Base-by-base conservation (phyloP, 2,797 vertebrate genomes). In the Nyctalus aviator region DNA sequence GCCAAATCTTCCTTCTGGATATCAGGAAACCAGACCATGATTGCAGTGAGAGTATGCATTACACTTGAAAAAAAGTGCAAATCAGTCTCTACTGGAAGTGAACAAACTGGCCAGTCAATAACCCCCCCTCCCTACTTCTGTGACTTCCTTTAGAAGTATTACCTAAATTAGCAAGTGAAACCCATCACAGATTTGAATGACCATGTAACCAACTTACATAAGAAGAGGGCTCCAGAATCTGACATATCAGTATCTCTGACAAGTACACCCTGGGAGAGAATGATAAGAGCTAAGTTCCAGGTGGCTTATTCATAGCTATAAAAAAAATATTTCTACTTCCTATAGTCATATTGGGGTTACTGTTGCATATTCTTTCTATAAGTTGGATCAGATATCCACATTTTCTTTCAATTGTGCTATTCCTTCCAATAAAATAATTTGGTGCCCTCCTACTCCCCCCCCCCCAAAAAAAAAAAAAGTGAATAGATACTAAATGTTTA, bases 151-250 rank as follows among this genome's bases (percentile, higher is more conserved):
- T 99, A 99, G 98, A 99, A 98, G 0, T 98, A 99, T 97, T 99
- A 99, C 98, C 98, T 99, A 98, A 99, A 99, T n/a, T 99, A 99
- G 96, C 99, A 99, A 97, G 99, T 99, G 93, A 99, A 99, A 95
- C 98, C 98, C 93, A 99, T 99, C 96, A 99, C 99, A 97, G 98
- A 99, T 95, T 98, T 99, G 85, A 98, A 97, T 14, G 99, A 99
- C 97, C 98, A 98, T n/a, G 98, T 99, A 96, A 98, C 98, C 98
- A 99, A 98, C 98, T 98, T 99, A 97, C 97, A 98, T 30, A 98
- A 98, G 97, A 99, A 99, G 98, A 99, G 98, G 9, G 98, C 98
- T 18, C 98, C 98, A 21, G 97, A 99, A 85, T 98, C 98, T 0
- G 99, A 99, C 97, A 97, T 99, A 98, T 98, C 98, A 0, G 99